Conservation (phyloP, 2,113 vertebrate species). For the Aldabrachelys gigantea region DNA sequence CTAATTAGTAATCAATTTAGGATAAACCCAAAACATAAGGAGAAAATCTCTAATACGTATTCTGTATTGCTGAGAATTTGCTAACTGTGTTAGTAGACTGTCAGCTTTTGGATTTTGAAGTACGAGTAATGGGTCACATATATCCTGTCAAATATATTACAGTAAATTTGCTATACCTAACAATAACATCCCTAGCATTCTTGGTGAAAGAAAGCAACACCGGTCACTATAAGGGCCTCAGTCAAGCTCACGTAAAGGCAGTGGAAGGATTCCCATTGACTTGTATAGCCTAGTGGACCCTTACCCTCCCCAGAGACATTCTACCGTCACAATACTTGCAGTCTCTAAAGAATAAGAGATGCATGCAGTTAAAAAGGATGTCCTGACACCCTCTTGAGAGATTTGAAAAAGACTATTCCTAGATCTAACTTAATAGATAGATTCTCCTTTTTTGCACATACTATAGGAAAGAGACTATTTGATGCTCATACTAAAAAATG, state of each 20-base stretch:
- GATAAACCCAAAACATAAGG: background rate
- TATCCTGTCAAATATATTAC: background rate
- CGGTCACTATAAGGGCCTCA: fast-evolving
- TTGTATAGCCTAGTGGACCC: background rate
- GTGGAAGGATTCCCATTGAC: background rate
- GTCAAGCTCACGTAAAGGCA: background rate
- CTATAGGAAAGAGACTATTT: background rate
- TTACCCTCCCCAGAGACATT: background rate
- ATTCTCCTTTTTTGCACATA: background rate
- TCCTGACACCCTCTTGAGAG: background rate
- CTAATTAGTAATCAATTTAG: background rate
- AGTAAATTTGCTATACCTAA: background rate
- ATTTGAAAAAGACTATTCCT: background rate
- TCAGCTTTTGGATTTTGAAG: background rate
- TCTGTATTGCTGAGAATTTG: background rate
- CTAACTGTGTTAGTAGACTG: slow-evolving; percentile 17
- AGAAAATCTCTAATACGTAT: background rate
- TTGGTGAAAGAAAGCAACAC: slow-evolving; percentile 11
- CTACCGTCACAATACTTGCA: background rate
- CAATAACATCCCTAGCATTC: background rate
- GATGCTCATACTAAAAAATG: background rate
- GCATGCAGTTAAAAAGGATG: background rate
- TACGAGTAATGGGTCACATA: background rate
- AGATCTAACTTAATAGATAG: background rate
- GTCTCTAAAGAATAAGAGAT: background rate